Percentiles rank a stretch among this genome's conserved stretches.
Conservation (phyloP, 2,888 invertebrate genomes). For the Phortica magna region DNA sequence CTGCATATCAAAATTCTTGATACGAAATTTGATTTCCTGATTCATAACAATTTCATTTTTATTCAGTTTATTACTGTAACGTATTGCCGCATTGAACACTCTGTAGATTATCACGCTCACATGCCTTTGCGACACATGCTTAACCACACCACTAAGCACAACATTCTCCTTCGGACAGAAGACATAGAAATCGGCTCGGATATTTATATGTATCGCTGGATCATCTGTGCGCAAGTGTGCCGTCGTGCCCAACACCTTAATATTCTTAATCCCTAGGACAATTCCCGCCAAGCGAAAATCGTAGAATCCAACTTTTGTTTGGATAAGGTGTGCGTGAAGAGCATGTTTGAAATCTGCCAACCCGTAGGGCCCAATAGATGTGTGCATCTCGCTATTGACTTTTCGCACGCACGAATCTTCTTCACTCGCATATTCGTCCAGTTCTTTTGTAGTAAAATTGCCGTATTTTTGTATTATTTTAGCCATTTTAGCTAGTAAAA, state of each 20-base stretch:
- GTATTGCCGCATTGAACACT: constrained; percentile 83
- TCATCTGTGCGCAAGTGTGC: constrained; percentile 80
- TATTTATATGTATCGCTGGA: constrained; percentile 80
- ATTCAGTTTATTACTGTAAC: constrained; percentile 70
- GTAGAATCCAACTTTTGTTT: constrained; percentile 79
- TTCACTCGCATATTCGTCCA: constrained; percentile 78
- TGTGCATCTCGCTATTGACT: constrained; percentile 78
- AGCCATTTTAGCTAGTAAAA: constrained; percentile 58
- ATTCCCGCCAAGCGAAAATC: constrained; percentile 81
- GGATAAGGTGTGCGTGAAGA: constrained; percentile 76
- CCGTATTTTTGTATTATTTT: constrained; percentile 73
- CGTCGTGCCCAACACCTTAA: constrained; percentile 79
- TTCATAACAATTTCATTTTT: constrained; percentile 73
- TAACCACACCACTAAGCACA: constrained; percentile 81
- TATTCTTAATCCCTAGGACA: constrained; percentile 81
- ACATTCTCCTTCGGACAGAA: constrained; percentile 81
- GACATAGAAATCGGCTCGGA: constrained; percentile 83
- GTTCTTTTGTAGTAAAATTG: constrained; percentile 77
- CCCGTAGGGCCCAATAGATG: constrained; percentile 80
- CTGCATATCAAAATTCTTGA: constrained; percentile 73
- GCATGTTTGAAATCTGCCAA: constrained; percentile 79
- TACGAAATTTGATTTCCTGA: constrained; percentile 76
- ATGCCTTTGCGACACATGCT: constrained; percentile 79
- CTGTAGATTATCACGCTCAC: constrained; percentile 83
- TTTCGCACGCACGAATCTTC: constrained; percentile 79